Percentiles rank a stretch among this genome's conserved stretches.
Evolutionary conservation across 2,797 vertebrate genomes (phyloP).

Genomic region (Distichodus sexfasciatus): DNA sequence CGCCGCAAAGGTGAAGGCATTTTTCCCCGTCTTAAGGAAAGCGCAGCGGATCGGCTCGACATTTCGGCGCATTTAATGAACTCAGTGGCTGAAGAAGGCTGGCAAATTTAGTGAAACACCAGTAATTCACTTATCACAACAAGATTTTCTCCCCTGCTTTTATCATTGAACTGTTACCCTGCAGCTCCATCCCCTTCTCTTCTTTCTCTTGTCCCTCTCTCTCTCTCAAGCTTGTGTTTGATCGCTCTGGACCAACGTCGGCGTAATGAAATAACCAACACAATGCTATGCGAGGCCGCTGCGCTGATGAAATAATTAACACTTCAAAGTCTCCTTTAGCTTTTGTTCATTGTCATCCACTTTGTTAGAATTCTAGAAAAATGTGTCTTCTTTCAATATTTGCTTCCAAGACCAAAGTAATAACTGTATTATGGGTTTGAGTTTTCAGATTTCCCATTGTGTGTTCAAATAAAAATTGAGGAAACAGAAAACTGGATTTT

Average conservation of each 20-base stretch:
- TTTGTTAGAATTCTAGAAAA: too few relatives aligned
- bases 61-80: constrained; percentile 68
- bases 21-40: constrained; percentile 61
- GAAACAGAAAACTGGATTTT: too few relatives aligned
- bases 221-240: neutral
- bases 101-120: constrained; percentile 41
- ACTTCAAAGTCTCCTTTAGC: too few relatives aligned
- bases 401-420: too few relatives aligned
- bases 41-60: constrained; percentile 68
- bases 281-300: neutral
- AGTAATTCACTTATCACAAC: constrained; percentile 51
- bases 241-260: constrained; percentile 10
- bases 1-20: constrained; percentile 76
- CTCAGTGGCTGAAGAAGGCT: constrained; percentile 42
- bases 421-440: too few relatives aligned
- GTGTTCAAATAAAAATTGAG: too few relatives aligned
- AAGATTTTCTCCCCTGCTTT: constrained; percentile 37
- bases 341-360: too few relatives aligned
- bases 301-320: constrained; percentile 26
- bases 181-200: neutral
- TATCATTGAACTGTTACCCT: constrained; percentile 28
- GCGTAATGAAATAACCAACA: constrained; percentile 36
- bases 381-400: too few relatives aligned
- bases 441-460: too few relatives aligned
- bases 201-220: neutral